phyloP scores from a whole-genome alignment of 2,888 invertebrate species.

The Chydorus sphaericus region DNA sequence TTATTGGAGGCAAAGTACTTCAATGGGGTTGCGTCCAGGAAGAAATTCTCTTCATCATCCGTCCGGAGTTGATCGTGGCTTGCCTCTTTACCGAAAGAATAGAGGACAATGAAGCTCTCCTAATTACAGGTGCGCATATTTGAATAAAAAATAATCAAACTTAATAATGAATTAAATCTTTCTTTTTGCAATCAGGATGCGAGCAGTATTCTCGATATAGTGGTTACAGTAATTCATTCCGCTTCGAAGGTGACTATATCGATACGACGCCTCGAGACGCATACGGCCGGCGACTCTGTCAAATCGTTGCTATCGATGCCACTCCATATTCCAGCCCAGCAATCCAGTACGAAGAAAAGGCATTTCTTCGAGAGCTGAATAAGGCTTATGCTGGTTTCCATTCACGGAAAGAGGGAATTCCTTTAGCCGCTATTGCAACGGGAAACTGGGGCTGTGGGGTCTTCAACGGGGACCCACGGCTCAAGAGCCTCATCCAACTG shows the following conservation, averaged over 20 bases:
- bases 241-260: constrained; percentile 53
- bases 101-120: constrained; percentile 60
- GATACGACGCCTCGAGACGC: constrained; percentile 56
- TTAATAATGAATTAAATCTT: neutral
- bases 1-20: constrained; percentile 82
- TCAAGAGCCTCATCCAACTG: constrained; percentile 62
- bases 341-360: neutral
- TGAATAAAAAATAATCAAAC: neutral
- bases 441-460: constrained; percentile 95
- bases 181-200: constrained; percentile 43
- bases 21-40: constrained; percentile 87
- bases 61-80: constrained; percentile 78
- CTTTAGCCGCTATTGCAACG: constrained; percentile 51
- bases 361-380: neutral
- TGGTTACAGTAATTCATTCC: constrained; percentile 70
- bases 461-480: constrained; percentile 54
- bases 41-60: constrained; percentile 88
- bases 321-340: constrained; percentile 4
- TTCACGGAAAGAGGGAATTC: neutral
- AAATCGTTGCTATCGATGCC: constrained; percentile 83
- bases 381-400: constrained; percentile 7
- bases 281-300: constrained; percentile 43
- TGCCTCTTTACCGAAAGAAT: constrained; percentile 73
- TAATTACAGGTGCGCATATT: constrained; percentile 50
- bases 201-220: constrained; percentile 64